Evolutionary conservation across 2,797 vertebrate genomes (phyloP).

Genomic region (Acropternis orthonyx): DNA sequence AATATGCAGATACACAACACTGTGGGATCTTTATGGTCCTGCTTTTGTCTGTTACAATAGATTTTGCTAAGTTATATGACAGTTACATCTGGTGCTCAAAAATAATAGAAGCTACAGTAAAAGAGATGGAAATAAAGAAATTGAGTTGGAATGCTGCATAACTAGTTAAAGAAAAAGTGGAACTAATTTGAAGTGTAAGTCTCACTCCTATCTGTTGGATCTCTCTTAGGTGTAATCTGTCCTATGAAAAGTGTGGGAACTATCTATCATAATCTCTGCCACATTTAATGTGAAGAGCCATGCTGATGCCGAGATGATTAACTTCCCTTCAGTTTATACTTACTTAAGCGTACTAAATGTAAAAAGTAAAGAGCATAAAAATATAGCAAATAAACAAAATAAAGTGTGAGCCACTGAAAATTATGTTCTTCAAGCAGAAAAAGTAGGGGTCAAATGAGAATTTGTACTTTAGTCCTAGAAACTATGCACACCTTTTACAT

Average conservation of each 20-base stretch:
- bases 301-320: not conserved
- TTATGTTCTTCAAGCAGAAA: not conserved
- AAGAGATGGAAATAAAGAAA: not conserved
- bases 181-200: not conserved
- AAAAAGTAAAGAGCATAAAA: not conserved
- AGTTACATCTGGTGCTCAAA: not conserved
- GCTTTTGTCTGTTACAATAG: not conserved
- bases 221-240: not conserved
- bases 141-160: not conserved
- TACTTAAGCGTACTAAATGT: not conserved
- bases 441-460: not conserved
- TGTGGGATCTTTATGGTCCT: not conserved
- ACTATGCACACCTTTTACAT: not conserved
- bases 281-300: not conserved
- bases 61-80: not conserved
- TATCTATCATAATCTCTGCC: not conserved
- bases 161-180: conserved; percentile 1
- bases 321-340: not conserved
- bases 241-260: not conserved
- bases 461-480: not conserved
- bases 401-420: not conserved
- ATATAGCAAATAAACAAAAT: not conserved
- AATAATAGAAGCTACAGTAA: not conserved
- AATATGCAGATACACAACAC: not conserved
- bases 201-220: not conserved